These are phyloP conservation scores for Centropristis striata DNA, from an alignment of 2,113 vertebrate genomes.

Conservation along the genomic window DNA sequence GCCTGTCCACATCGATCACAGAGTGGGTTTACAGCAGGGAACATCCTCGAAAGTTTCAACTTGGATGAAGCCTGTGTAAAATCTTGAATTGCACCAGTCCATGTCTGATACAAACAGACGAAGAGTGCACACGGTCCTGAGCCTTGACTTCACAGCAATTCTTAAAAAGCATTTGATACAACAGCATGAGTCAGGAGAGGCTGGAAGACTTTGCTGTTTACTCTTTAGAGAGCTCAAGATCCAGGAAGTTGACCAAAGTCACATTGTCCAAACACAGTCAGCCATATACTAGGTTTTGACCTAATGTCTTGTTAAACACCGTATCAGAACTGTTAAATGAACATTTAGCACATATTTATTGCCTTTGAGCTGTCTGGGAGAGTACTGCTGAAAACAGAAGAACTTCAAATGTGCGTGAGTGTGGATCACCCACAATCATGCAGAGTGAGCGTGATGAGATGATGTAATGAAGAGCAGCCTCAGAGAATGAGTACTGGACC, in stretches of 20 bases:
- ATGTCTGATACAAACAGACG: no score
- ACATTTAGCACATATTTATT: background rate
- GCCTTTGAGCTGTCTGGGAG: conserved; percentile 16
- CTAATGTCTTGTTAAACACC: background rate
- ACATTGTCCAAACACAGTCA: no score
- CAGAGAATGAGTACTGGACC: conserved; percentile 37
- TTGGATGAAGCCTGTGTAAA: no score
- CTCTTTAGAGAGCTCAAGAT: background rate
- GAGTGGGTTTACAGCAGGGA: no score
- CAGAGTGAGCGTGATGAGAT: conserved; percentile 41
- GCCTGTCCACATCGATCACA: no score
- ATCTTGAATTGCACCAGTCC: no score
- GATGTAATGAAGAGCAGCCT: conserved; percentile 66
- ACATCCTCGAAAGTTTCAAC: no score
- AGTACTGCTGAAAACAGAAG: conserved; percentile 10
- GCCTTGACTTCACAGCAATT: background rate
- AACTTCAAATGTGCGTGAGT: background rate
- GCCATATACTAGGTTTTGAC: no score
- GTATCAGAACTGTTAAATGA: background rate
- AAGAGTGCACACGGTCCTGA: no score
- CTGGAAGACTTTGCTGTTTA: background rate
- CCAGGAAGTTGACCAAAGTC: background rate
- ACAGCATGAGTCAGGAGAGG: background rate
- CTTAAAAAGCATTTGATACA: background rate
- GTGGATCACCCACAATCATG: conserved; percentile 30